phyloP scores from a whole-genome alignment of 2,113 vertebrate genomes.

The Alouatta palliata region DNA sequence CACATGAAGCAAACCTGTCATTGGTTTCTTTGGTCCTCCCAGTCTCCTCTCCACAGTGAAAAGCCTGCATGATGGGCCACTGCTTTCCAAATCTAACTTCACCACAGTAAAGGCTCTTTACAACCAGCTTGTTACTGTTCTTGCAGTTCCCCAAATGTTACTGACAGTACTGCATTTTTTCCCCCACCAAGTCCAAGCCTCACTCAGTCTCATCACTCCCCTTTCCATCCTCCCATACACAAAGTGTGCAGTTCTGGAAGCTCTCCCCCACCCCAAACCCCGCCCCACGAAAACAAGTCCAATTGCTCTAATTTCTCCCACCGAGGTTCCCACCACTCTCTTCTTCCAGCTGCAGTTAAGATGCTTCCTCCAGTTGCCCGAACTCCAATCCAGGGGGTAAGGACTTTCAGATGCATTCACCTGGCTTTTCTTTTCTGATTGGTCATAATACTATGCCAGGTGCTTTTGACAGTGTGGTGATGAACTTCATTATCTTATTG shows the following conservation, averaged over 20 bases:
- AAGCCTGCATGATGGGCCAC: background rate
- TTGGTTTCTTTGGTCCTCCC: background rate
- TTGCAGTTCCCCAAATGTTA: background rate
- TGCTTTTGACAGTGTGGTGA: background rate
- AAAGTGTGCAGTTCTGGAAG: background rate
- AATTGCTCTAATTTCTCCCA: background rate
- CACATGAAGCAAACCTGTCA: fast-evolving
- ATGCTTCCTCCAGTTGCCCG: background rate
- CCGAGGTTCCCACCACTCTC: background rate
- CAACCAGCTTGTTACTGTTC: background rate
- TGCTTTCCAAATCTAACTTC: background rate
- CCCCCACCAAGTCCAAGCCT: background rate
- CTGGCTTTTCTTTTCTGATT: background rate
- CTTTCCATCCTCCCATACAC: too few species aligned
- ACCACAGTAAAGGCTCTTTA: background rate
- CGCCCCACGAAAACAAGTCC: background rate
- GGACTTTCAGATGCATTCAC: background rate
- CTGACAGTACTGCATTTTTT: background rate
- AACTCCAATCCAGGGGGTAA: background rate
- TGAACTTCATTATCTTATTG: background rate
- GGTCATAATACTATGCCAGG: background rate
- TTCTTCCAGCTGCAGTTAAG: background rate
- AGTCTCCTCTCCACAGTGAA: background rate
- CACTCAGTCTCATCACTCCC: background rate
- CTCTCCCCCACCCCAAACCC: too few species aligned